A percentile compares a stretch with the other conserved stretches of the same genome.
phyloP scores from a whole-genome alignment of 2,113 vertebrate species.

The Kryptolebias marmoratus region DNA sequence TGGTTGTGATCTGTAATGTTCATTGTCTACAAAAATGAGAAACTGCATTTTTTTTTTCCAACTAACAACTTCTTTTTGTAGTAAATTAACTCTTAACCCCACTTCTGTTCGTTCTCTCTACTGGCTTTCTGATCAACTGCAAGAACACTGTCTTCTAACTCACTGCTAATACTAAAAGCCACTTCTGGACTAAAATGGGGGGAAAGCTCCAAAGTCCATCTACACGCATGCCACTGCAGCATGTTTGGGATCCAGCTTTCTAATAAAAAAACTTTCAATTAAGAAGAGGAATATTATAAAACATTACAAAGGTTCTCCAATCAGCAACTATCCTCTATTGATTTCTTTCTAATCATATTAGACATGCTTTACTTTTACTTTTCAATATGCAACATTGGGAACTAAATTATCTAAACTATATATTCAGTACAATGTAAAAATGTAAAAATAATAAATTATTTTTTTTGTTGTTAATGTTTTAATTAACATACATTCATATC shows the following conservation, averaged over 20 bases:
- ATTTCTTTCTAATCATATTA: slow-evolving; percentile 75
- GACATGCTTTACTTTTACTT: slow-evolving; percentile 72
- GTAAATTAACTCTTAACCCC: slow-evolving; percentile 79
- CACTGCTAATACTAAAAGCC: slow-evolving; percentile 77
- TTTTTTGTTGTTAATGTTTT: neutral
- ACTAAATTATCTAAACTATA: slow-evolving; percentile 36
- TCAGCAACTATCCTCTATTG: slow-evolving; percentile 69
- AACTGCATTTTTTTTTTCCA: slow-evolving; percentile 82
- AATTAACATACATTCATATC: slow-evolving; percentile 12
- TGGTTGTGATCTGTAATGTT: slow-evolving; percentile 81
- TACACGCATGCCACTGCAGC: slow-evolving; percentile 86
- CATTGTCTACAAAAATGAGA: slow-evolving; percentile 81
- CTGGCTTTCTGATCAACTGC: slow-evolving; percentile 81
- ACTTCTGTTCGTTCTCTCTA: slow-evolving; percentile 69
- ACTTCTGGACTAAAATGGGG: slow-evolving; percentile 78
- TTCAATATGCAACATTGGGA: slow-evolving; percentile 83
- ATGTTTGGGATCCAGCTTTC: slow-evolving; percentile 80
- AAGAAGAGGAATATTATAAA: slow-evolving; percentile 73
- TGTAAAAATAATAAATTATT: too few species aligned
- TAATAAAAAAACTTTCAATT: slow-evolving; percentile 54
- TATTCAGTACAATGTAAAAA: neutral
- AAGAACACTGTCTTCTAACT: slow-evolving; percentile 80
- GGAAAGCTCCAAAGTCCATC: slow-evolving; percentile 77
- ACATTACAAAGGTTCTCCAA: slow-evolving; percentile 57
- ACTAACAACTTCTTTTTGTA: slow-evolving; percentile 82